Percentiles rank a stretch among this genome's conserved stretches.
Evolutionary conservation across 2,797 vertebrate species (phyloP).

Genomic region (Cetoscarus ocellatus): DNA sequence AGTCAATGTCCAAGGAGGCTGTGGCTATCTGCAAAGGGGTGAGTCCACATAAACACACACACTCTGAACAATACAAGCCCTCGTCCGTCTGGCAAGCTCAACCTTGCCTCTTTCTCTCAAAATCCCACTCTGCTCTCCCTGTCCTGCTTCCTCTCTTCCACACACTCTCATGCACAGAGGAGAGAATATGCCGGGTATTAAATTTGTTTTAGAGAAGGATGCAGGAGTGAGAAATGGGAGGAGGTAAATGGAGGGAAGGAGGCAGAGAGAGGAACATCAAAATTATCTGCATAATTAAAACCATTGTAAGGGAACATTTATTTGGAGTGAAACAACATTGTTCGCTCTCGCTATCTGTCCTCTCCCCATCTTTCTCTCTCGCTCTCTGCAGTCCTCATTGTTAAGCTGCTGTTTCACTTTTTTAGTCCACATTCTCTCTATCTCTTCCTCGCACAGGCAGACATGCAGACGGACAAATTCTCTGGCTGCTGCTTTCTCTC

Average conservation of each 20-base stretch:
- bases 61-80: conserved; percentile 3
- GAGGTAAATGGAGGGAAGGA: conserved; percentile 13
- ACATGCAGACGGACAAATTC: conserved; percentile 14
- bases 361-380: conserved; percentile 42
- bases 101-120: conserved; percentile 21
- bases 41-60: conserved; percentile 61
- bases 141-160: conserved; percentile 11
- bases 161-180: conserved; percentile 3
- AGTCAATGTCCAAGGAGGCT: conserved; percentile 98
- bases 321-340: conserved; percentile 68
- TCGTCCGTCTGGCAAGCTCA: conserved; percentile 26
- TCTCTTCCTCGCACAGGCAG: conserved; percentile 19
- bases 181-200: conserved; percentile 28
- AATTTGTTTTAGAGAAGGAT: conserved; percentile 37
- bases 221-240: conserved; percentile 10
- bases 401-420: conserved; percentile 54
- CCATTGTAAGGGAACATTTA: conserved; percentile 64
- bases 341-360: conserved; percentile 59
- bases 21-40: conserved; percentile 99
- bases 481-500: background rate
- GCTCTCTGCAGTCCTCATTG: conserved; percentile 55
- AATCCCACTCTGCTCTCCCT: conserved; percentile 14
- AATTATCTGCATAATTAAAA: conserved; percentile 75
- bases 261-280: conserved; percentile 41
- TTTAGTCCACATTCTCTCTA: conserved; percentile 54